These are phyloP conservation scores for Altica lythri DNA, from an alignment of 2,888 invertebrate genomes.

Conservation along the genomic window DNA sequence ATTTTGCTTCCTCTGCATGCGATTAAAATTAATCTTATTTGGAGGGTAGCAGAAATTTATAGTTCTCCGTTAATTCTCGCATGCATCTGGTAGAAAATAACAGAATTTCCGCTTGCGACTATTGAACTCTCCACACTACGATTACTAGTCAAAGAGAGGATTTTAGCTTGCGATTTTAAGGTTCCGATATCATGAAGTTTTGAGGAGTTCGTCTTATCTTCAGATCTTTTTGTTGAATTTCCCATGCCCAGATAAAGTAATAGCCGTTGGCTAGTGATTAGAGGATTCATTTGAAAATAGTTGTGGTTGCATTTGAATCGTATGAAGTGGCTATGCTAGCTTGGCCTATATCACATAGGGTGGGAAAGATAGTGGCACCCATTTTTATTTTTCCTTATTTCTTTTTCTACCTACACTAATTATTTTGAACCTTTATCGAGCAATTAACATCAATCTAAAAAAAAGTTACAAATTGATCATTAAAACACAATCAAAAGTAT, in stretches of 20 bases:
- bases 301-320: constrained; percentile 2
- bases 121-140: constrained; percentile 7
- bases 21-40: constrained; percentile 42
- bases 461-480: too few species aligned
- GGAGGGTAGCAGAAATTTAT: constrained; percentile 40
- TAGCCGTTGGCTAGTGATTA: constrained; percentile 24
- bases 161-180: constrained; percentile 5
- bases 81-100: constrained; percentile 7
- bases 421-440: too few species aligned
- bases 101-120: constrained; percentile 10
- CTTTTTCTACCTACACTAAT: too few species aligned
- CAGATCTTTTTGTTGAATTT: constrained; percentile 18
- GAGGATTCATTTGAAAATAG: constrained; percentile 19
- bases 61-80: constrained; percentile 25
- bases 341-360: too few species aligned
- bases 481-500: too few species aligned
- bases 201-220: constrained; percentile 14
- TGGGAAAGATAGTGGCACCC: too few species aligned
- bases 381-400: too few species aligned
- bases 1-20: constrained; percentile 39
- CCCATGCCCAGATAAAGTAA: constrained; percentile 21
- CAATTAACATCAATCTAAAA: too few species aligned
- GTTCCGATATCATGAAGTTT: neutral
- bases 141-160: too few species aligned
- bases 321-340: too few species aligned